Conservation (phyloP, 1,140 invertebrate species). For the Megalonaias nervosa region DNA sequence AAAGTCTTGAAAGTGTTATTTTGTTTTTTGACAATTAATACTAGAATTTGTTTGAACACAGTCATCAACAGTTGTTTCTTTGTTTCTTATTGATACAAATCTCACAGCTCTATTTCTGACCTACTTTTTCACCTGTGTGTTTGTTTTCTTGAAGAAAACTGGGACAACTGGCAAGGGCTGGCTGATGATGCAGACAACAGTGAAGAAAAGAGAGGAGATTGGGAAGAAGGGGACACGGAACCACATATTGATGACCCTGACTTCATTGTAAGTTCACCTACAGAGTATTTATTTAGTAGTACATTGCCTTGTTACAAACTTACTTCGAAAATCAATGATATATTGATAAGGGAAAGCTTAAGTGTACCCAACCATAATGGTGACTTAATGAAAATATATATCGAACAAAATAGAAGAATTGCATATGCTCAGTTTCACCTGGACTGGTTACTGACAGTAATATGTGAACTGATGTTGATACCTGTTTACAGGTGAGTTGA, state of each 20-base stretch:
- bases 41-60: background rate
- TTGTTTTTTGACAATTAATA: background rate
- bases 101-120: background rate
- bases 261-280: conserved; percentile 79
- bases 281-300: background rate
- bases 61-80: background rate
- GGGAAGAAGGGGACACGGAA: conserved; percentile 38
- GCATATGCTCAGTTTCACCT: too few species aligned
- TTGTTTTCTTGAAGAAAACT: conserved; percentile 76
- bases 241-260: conserved; percentile 84
- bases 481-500: too few species aligned
- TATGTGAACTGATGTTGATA: too few species aligned
- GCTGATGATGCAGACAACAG: conserved; percentile 57
- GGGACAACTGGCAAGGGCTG: conserved; percentile 79
- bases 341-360: too few species aligned
- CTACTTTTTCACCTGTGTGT: background rate
- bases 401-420: too few species aligned
- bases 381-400: too few species aligned
- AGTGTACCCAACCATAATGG: too few species aligned
- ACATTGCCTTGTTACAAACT: too few species aligned
- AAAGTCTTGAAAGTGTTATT: too few species aligned
- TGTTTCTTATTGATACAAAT: background rate
- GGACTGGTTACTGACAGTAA: too few species aligned
- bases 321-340: too few species aligned
- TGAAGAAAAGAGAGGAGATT: conserved; percentile 40